Evolutionary conservation across 1,140 invertebrate genomes (phyloP).

Genomic region (Drosophila tani): DNA sequence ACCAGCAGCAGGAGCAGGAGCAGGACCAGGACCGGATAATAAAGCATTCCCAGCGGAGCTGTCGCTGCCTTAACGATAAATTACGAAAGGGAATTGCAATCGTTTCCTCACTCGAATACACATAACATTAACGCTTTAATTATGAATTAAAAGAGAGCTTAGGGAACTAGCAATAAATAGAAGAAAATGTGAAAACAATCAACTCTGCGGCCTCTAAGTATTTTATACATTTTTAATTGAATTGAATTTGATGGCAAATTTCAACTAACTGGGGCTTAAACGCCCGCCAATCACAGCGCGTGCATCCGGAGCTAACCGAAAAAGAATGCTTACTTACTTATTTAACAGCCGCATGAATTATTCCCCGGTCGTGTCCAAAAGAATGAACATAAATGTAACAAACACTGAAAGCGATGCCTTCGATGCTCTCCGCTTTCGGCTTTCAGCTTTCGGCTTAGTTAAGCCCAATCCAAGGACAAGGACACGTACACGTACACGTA

Average conservation of each 20-base stretch:
- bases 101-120: not conserved
- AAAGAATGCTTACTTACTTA: conserved; percentile 8
- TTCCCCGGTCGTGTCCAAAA: conserved; percentile 3
- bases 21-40: conserved; percentile 5
- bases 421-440: not conserved
- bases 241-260: not conserved
- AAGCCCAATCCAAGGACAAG: conserved; percentile 25
- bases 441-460: conserved; percentile 6
- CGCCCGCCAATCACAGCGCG: not conserved
- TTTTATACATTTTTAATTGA: conserved; percentile 1
- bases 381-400: conserved; percentile 13
- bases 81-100: conserved; percentile 28
- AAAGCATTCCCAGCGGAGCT: conserved; percentile 33
- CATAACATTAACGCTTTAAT: not conserved
- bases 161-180: too few species aligned
- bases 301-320: not conserved
- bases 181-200: not conserved
- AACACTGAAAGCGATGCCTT: conserved; percentile 13
- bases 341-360: conserved; percentile 16
- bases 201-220: not conserved
- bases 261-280: conserved; percentile 1
- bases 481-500: conserved; percentile 3
- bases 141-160: not conserved
- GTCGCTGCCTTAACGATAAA: conserved; percentile 25
- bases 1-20: not conserved